A percentile compares a stretch with the other conserved stretches of the same genome.
Conservation (phyloP, 2,797 vertebrate species). For the Chelonia mydas region DNA sequence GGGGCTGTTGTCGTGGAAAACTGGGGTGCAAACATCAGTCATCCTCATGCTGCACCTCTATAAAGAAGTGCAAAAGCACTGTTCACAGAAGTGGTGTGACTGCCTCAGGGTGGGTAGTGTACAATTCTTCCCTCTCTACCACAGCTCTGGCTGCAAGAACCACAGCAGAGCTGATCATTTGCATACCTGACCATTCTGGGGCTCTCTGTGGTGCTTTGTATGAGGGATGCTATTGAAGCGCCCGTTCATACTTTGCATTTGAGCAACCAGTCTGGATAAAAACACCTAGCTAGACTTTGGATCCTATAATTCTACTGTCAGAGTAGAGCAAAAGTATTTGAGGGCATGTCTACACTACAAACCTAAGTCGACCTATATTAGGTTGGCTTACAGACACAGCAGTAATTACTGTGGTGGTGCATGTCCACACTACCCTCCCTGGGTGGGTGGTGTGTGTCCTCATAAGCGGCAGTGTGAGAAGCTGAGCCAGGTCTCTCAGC, state of each 20-base stretch:
- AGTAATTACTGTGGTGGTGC: not conserved
- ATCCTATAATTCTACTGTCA: not conserved
- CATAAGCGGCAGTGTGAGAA: too few species aligned
- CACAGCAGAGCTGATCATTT: not conserved
- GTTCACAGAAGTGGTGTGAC: not conserved
- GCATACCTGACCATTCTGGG: not conserved
- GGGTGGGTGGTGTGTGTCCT: too few species aligned
- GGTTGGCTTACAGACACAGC: too few species aligned
- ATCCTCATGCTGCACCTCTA: not conserved
- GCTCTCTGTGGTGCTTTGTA: not conserved
- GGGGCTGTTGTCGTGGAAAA: not conserved
- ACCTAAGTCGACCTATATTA: too few species aligned
- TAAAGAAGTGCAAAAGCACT: not conserved
- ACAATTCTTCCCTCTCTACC: not conserved
- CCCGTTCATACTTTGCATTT: not conserved
- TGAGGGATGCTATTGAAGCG: not conserved
- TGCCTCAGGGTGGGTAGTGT: not conserved
- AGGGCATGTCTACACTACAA: too few species aligned
- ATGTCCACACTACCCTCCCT: too few species aligned
- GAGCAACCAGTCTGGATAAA: not conserved
- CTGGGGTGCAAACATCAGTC: not conserved
- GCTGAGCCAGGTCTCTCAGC: too few species aligned
- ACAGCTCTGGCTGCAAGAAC: not conserved
- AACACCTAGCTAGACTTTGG: not conserved
- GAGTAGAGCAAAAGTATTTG: not conserved